phyloP scores from a whole-genome alignment of 2,888 invertebrate species.

The Eurytoma californica region DNA sequence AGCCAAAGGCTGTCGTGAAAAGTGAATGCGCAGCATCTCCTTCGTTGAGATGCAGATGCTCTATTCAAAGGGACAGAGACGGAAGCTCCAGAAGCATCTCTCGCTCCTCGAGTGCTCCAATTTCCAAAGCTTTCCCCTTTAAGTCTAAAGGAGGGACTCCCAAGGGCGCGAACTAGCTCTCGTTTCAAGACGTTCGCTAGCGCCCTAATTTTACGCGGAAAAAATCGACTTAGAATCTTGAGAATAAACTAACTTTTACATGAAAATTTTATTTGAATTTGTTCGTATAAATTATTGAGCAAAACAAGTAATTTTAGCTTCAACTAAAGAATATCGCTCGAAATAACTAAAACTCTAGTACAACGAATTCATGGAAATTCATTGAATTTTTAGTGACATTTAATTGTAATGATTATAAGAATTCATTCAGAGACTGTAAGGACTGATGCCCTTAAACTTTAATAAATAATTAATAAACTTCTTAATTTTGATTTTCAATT shows the following conservation, averaged over 20 bases:
- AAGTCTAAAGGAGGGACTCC: neutral
- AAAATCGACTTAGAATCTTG: too few relatives aligned
- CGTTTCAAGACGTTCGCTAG: neutral
- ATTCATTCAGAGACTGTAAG: too few relatives aligned
- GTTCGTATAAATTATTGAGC: too few relatives aligned
- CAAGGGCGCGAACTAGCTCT: constrained; percentile 42
- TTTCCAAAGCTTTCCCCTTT: constrained; percentile 32
- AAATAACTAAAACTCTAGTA: too few relatives aligned
- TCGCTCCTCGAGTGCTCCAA: constrained; percentile 26
- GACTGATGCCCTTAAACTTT: too few relatives aligned
- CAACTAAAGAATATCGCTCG: too few relatives aligned
- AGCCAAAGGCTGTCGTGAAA: constrained; percentile 9
- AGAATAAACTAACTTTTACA: neutral
- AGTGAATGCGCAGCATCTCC: neutral
- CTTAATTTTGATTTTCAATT: too few relatives aligned
- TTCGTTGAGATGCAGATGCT: neutral
- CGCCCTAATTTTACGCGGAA: constrained; percentile 3
- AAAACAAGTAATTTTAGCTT: too few relatives aligned
- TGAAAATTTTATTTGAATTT: neutral
- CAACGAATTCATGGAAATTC: too few relatives aligned
- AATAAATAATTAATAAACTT: too few relatives aligned
- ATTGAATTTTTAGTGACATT: too few relatives aligned
- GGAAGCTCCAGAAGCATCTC: neutral
- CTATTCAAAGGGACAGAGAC: constrained; percentile 12
- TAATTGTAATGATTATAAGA: too few relatives aligned